Base-by-base conservation (phyloP, 1,140 invertebrate species). In the Agrypnia vestita region DNA sequence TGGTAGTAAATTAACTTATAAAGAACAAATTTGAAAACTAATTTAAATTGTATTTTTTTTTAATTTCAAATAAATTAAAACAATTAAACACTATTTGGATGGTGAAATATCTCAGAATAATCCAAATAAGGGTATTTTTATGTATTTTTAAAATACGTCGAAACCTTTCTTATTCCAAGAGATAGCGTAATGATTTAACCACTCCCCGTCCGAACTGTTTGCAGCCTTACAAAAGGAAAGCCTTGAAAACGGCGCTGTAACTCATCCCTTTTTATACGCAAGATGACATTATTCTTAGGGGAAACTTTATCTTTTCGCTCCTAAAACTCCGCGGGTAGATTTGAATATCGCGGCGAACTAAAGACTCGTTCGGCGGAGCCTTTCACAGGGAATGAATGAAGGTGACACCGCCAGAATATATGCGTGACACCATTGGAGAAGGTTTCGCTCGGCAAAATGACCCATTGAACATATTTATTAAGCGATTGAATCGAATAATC, bases 261-360 rank as follows among this genome's bases (percentile, higher is more conserved):
- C 46, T 69, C 64, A 69, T 69, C 44, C 64, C 64, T 47, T 44
- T 47, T 69, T 69, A 69, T 69, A 69, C 43, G 64, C 64, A 69
- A 69, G 64, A 49, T 69, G 64, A 69, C 64, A 69, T 69, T 69
- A 69, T 69, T 69, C 64, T 69, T 69, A 69, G n/a, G 64, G 64
- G 43, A 69, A 69, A 69, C 64, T 69, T 69, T 69, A 69, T 69
- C 64, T 69, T 69, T 69, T 69, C 46, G 44, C n/a, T 43, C 13
- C 64, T 47, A 47, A 69, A 69, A 44, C 44, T 69, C 64, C 43
- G 64, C 64, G 44, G 64, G 64, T 69, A 69, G 64, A 69, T 69
- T 69, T 69, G 64, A 47, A 69, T 69, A 49, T 69, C 64, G 44
- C 64, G 43, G 46, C 64, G 35, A 46, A 46, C 64, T 69, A 69